Conservation (phyloP, 1,140 invertebrate genomes). For the Microplitis mediator region DNA sequence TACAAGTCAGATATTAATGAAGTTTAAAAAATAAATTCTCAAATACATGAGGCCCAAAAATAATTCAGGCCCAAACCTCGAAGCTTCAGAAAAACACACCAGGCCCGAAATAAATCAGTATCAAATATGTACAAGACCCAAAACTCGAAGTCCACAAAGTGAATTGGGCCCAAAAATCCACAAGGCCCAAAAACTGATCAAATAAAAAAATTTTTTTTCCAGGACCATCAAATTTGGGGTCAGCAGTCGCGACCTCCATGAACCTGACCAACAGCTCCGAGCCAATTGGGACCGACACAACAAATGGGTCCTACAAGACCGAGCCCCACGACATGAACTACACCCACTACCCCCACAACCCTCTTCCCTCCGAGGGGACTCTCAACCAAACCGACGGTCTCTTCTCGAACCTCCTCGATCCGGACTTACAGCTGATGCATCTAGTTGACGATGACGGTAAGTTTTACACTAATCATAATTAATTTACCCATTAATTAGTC, state of each 20-base stretch:
- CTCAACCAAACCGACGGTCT: slow-evolving; percentile 78
- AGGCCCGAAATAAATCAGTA: too few species aligned
- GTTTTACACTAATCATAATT: slow-evolving; percentile 40
- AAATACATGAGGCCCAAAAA: too few species aligned
- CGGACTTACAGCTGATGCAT: slow-evolving; percentile 87
- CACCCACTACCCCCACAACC: slow-evolving; percentile 70
- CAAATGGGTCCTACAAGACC: slow-evolving; percentile 58
- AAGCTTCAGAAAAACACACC: too few species aligned
- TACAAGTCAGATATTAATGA: too few species aligned
- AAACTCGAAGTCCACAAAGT: too few species aligned
- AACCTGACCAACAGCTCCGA: slow-evolving; percentile 73
- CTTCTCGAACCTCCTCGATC: slow-evolving; percentile 83
- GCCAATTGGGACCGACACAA: slow-evolving; percentile 58
- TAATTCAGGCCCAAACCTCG: too few species aligned
- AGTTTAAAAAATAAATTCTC: too few species aligned
- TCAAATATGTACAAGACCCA: too few species aligned
- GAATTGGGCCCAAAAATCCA: too few species aligned
- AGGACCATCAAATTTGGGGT: slow-evolving; percentile 73
- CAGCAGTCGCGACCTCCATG: slow-evolving; percentile 81
- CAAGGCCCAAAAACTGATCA: too few species aligned
- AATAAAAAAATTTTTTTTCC: slow-evolving; percentile 13
- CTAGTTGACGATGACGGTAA: slow-evolving; percentile 87
- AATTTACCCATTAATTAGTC: neutral
- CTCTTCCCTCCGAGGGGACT: slow-evolving; percentile 31
- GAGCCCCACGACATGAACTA: slow-evolving; percentile 69